phyloP scores from a whole-genome alignment of 2,888 invertebrate genomes.

The Allygus modestus region DNA sequence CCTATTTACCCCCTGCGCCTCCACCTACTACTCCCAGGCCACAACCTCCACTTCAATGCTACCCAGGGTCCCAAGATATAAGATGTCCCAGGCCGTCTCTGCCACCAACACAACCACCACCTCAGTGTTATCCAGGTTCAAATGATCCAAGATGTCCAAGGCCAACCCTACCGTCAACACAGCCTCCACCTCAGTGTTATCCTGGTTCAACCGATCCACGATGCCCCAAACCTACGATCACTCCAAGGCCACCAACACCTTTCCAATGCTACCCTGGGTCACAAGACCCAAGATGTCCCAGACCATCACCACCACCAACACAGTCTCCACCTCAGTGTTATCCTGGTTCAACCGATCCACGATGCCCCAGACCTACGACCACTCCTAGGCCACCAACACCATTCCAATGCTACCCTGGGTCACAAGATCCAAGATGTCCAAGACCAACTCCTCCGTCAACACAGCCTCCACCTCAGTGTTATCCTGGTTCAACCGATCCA shows the following conservation, averaged over 20 bases:
- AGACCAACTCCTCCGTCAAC: conserved; percentile 69
- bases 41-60: conserved; percentile 67
- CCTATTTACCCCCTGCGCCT: conserved; percentile 63
- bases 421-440: conserved; percentile 54
- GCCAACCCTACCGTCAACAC: conserved; percentile 68
- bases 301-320: conserved; percentile 68
- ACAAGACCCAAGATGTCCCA: conserved; percentile 70
- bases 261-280: conserved; percentile 66
- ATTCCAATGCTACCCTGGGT: conserved; percentile 58
- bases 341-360: conserved; percentile 73
- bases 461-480: conserved; percentile 67
- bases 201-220: conserved; percentile 71
- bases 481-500: conserved; percentile 70
- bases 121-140: conserved; percentile 73
- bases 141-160: conserved; percentile 74
- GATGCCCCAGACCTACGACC: conserved; percentile 69
- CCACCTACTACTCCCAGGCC: conserved; percentile 61
- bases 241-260: conserved; percentile 68
- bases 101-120: conserved; percentile 71
- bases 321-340: conserved; percentile 73
- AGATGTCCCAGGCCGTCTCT: conserved; percentile 69
- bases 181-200: conserved; percentile 71
- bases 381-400: conserved; percentile 68
- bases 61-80: conserved; percentile 71
- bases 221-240: conserved; percentile 68